A percentile compares a stretch with the other conserved stretches of the same genome.
phyloP scores from a whole-genome alignment of 2,797 vertebrate species.

The Natrix natrix region DNA sequence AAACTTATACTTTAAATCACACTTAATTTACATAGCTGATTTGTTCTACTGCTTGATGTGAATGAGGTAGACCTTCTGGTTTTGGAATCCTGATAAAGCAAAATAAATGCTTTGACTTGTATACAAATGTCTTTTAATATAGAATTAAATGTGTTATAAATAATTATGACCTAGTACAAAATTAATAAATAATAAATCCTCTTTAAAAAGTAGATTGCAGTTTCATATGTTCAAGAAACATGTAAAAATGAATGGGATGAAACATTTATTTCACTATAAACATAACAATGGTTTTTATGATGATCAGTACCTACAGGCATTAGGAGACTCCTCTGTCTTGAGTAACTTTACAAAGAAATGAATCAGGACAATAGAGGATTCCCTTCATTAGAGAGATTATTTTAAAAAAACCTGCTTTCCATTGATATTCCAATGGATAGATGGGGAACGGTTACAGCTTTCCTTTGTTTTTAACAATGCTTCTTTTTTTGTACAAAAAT shows the following conservation, averaged over 20 bases:
- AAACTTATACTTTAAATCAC: neutral
- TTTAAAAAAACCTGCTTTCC: accelerated
- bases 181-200: neutral
- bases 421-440: neutral
- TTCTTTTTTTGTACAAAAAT: neutral
- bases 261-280: neutral
- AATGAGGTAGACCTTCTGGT: neutral
- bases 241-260: neutral
- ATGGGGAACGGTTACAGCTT: neutral
- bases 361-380: neutral
- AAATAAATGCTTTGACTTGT: neutral
- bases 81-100: neutral
- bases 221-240: neutral
- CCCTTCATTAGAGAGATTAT: neutral
- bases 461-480: neutral
- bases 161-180: neutral
- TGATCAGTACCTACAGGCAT: neutral
- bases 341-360: neutral
- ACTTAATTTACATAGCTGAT: neutral
- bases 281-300: neutral
- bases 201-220: neutral
- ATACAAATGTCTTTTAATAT: neutral
- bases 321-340: neutral
- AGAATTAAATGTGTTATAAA: neutral
- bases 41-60: neutral